A percentile compares a stretch with the other conserved stretches of the same genome.
phyloP scores from a whole-genome alignment of 2,888 invertebrate species.

The Dysmachus trigonus region DNA sequence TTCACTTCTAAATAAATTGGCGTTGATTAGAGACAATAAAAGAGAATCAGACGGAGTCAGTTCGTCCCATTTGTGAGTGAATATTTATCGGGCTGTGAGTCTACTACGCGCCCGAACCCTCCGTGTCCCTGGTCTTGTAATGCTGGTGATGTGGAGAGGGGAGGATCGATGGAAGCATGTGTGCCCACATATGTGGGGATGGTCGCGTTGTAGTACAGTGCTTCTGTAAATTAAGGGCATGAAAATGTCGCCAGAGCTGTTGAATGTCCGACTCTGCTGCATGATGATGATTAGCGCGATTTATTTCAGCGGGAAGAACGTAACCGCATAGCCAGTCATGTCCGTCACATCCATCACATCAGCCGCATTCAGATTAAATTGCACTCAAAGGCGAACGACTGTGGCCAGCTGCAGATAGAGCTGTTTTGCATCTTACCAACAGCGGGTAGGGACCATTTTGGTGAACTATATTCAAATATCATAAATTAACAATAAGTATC shows the following conservation, averaged over 20 bases:
- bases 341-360: neutral
- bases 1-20: slow-evolving; percentile 44
- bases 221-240: slow-evolving; percentile 14
- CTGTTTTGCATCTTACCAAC: neutral
- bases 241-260: slow-evolving; percentile 10
- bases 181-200: neutral
- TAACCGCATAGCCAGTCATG: neutral
- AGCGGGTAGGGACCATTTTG: neutral
- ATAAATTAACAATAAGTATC: neutral
- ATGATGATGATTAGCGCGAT: slow-evolving; percentile 19
- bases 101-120: neutral
- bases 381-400: neutral
- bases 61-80: slow-evolving; percentile 4
- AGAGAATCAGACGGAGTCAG: slow-evolving; percentile 9
- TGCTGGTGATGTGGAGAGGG: neutral
- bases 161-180: neutral
- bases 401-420: neutral
- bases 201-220: neutral
- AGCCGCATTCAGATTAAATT: neutral
- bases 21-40: slow-evolving; percentile 47
- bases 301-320: neutral
- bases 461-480: neutral
- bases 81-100: neutral
- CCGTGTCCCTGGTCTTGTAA: neutral
- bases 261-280: slow-evolving; percentile 2